phyloP scores from a whole-genome alignment of 2,888 invertebrate genomes.

The Rhodophaea formosa region DNA sequence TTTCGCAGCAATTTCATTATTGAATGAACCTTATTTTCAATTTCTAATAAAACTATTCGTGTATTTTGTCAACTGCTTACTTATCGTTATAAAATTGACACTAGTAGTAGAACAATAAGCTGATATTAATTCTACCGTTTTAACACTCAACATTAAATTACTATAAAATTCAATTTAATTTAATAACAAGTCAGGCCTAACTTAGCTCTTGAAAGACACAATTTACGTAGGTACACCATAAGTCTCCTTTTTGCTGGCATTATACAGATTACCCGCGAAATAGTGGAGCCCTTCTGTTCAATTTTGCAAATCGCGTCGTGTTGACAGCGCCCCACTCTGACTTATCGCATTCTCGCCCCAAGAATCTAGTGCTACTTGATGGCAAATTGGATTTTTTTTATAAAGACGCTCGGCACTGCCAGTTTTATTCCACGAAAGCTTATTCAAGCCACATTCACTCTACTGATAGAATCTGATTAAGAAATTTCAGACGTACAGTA shows the following conservation, averaged over 20 bases:
- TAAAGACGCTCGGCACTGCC: conserved; percentile 30
- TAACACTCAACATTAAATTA: too few species aligned
- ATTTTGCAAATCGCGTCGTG: conserved; percentile 61
- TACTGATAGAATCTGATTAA: too few species aligned
- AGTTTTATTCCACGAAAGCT: conserved; percentile 19
- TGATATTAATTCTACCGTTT: too few species aligned
- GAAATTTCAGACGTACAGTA: too few species aligned
- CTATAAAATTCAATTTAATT: too few species aligned
- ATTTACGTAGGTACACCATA: conserved; percentile 25
- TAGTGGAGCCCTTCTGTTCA: conserved; percentile 60
- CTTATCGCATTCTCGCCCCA: conserved; percentile 49
- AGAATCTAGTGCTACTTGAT: conserved; percentile 47
- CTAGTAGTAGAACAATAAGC: too few species aligned
- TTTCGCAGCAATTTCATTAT: too few species aligned
- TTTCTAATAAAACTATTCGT: too few species aligned
- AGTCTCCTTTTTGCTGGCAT: conserved; percentile 40
- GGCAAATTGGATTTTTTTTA: conserved; percentile 57
- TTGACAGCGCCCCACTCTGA: conserved; percentile 46
- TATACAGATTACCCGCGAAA: conserved; percentile 58
- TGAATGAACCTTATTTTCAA: too few species aligned
- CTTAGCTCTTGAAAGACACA: conserved; percentile 16
- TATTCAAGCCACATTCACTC: background rate
- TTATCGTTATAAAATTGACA: too few species aligned
- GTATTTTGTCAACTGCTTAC: too few species aligned
- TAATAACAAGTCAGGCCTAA: background rate